phyloP scores from a whole-genome alignment of 2,888 invertebrate genomes.

The Conus canariensis region DNA sequence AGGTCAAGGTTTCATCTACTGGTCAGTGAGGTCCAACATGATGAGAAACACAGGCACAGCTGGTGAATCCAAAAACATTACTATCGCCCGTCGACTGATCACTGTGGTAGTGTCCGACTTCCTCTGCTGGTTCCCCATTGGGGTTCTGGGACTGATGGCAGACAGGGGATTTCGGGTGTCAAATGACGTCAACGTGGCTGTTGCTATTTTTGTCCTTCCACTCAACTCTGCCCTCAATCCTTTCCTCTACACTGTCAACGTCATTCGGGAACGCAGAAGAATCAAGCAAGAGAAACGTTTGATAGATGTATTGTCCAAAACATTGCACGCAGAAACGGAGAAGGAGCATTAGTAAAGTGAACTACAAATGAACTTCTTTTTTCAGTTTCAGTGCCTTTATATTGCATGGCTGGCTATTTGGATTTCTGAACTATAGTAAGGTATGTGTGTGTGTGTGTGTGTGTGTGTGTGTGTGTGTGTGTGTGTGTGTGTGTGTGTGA shows the following conservation, averaged over 20 bases:
- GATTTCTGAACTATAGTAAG: neutral
- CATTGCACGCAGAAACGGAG: neutral
- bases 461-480: constrained; percentile 9
- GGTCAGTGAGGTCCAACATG: neutral
- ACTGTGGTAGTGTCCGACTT: neutral
- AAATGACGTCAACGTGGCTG: neutral
- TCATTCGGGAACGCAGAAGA: neutral
- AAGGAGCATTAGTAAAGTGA: neutral
- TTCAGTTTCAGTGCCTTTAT: too few relatives aligned
- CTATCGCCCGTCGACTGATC: neutral
- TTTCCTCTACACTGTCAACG: constrained; percentile 8
- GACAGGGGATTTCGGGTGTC: neutral
- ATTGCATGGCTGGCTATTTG: neutral
- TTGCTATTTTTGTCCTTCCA: neutral
- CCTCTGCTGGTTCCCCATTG: neutral
- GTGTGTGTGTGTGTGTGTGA: too few relatives aligned
- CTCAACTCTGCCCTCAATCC: neutral
- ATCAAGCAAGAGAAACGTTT: neutral
- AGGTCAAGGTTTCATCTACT: neutral
- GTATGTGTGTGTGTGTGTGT: neutral
- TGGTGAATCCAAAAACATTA: neutral
- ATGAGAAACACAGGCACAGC: neutral
- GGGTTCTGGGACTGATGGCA: neutral
- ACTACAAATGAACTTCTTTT: neutral
- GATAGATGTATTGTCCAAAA: neutral